Evolutionary conservation across 2,113 vertebrate species (phyloP).

Genomic region (Triplophysa dalaica): DNA sequence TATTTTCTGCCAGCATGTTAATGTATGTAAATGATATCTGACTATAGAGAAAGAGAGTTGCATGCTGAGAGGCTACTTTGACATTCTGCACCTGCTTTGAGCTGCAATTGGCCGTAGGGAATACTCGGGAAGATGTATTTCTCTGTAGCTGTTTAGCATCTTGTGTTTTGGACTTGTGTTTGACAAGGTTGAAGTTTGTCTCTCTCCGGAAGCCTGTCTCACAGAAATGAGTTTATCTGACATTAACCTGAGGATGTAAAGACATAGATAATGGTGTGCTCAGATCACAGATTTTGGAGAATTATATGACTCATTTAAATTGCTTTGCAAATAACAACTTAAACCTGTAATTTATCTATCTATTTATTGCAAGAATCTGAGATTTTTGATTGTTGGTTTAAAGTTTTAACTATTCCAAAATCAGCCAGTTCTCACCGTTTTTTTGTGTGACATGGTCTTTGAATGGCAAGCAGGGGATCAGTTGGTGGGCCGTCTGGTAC

Average conservation of each 20-base stretch:
- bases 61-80: constrained; percentile 16
- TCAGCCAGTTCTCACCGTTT: too few species aligned
- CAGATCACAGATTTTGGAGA: neutral
- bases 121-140: constrained; percentile 33
- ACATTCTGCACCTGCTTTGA: constrained; percentile 50
- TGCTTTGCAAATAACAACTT: neutral
- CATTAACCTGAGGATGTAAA: neutral
- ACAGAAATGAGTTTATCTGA: constrained; percentile 16
- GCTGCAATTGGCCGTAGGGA: constrained; percentile 35
- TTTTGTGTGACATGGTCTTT: too few species aligned
- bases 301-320: neutral
- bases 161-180: constrained; percentile 42
- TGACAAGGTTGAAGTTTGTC: constrained; percentile 42
- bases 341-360: neutral
- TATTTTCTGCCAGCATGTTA: neutral
- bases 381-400: neutral
- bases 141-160: constrained; percentile 37
- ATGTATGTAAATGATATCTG: constrained; percentile 17
- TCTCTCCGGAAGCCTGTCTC: constrained; percentile 18
- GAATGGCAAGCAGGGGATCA: too few species aligned
- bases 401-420: too few species aligned
- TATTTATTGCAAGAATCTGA: neutral
- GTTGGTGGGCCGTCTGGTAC: neutral
- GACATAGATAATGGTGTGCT: neutral
- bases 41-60: neutral